Base-by-base conservation (phyloP, 2,113 vertebrate genomes). In the Seriola quinqueradiata region DNA sequence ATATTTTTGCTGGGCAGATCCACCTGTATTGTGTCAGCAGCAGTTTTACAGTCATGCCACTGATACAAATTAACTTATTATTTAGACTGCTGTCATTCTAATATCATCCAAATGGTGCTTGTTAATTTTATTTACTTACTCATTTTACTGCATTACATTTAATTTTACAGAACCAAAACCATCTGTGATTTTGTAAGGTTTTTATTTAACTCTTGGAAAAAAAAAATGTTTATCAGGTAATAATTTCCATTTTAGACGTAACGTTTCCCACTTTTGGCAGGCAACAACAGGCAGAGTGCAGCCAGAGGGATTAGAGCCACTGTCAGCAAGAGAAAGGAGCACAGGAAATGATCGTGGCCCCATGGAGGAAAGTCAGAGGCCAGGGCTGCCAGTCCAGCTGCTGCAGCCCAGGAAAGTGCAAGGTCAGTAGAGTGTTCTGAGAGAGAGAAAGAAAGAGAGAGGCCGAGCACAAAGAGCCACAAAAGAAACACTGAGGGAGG, bases 321-420 rank as follows among this genome's bases (percentile, higher is more conserved):
- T 85, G 86, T 94, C 89, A 94, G 93, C 57, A 70, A 90, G 89
- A 92, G 84, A 93, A 92, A 87, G 87, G 84, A 55, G 68, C 87
- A 92, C 94, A 94, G 94, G 94, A 95, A 95, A 92, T 87, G 86
- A 92, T 90, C 59, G 16, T 21, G 72, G 89, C 84, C 87, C 82
- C 89, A 82, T 86, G 91, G 86, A 91, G 90, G 86, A 81, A 65
- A 84, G 86, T 79, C 79, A 74, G 86, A 86, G 86, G 90, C 90
- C 90, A 76, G 79, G 34, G 84, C 81, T 55, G 78, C 82, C 60
- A 25, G 74, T 82, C 86, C 85, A 90, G 90, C 92, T 92, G 90
- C 90, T 92, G 85, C 83, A 90, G 79, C 67, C 79, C 74, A 71
- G 77, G 13, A 87, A 89, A 94, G 81, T 87, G 81, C 91, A 83